Evolutionary conservation across 1,140 invertebrate species (phyloP).

Genomic region (Cyphomyrmex costatus): DNA sequence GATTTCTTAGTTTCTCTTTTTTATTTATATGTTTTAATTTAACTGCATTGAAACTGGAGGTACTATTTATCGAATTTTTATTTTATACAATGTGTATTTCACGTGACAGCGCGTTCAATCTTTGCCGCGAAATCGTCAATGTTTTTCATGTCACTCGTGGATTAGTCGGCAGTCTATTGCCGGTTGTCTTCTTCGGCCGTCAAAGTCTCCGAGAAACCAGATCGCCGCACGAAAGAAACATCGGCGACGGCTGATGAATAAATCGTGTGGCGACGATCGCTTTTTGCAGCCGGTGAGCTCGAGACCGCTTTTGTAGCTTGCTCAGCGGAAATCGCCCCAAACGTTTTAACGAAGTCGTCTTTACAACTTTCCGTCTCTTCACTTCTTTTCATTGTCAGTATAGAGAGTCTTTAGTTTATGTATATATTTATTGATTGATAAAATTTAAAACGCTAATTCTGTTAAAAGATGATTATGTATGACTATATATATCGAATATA

Average conservation of each 20-base stretch:
- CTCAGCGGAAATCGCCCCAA: constrained; percentile 46
- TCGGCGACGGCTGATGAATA: constrained; percentile 41
- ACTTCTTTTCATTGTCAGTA: neutral
- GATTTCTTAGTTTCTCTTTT: neutral
- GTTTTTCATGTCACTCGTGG: constrained; percentile 43
- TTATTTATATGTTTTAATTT: neutral
- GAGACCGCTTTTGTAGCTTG: constrained; percentile 44
- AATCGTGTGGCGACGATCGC: constrained; percentile 54
- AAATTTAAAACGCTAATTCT: neutral
- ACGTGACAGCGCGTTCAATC: constrained; percentile 17
- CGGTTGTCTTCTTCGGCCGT: constrained; percentile 44
- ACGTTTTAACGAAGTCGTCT: constrained; percentile 66
- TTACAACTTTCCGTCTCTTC: constrained; percentile 64
- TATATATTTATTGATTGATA: neutral
- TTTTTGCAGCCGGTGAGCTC: constrained; percentile 40
- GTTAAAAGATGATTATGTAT: neutral
- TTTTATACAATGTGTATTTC: neutral
- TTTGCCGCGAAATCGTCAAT: neutral
- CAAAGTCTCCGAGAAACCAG: constrained; percentile 60
- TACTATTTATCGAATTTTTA: constrained; percentile 30
- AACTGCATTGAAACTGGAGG: neutral
- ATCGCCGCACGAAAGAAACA: constrained; percentile 51
- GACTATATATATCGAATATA: too few relatives aligned
- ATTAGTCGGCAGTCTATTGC: constrained; percentile 53
- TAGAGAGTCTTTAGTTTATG: neutral